These are phyloP conservation scores for Brachionus rotundiformis DNA, from an alignment of 1,140 invertebrate species.

Conservation along the genomic window DNA sequence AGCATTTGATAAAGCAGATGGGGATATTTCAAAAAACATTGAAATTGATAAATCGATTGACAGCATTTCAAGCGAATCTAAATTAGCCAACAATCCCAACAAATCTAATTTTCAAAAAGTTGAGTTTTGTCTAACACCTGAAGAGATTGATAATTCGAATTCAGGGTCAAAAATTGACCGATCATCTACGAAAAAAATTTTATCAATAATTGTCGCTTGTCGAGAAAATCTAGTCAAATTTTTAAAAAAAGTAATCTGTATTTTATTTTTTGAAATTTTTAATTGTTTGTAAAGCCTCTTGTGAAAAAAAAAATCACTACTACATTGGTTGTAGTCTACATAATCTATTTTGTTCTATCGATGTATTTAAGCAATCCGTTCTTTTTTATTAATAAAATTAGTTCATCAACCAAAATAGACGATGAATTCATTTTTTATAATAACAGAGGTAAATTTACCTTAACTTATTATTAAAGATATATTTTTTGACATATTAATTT, in stretches of 20 bases:
- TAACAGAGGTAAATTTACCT: conserved; percentile 38
- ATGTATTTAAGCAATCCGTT: conserved; percentile 18
- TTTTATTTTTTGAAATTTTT: not conserved
- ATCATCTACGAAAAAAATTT: not conserved
- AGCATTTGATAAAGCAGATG: not conserved
- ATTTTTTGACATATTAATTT: too few species aligned
- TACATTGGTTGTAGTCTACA: not conserved
- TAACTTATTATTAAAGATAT: too few species aligned
- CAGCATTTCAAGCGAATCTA: not conserved
- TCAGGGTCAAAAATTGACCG: not conserved
- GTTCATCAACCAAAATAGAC: not conserved
- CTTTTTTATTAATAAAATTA: not conserved
- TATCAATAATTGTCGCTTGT: not conserved
- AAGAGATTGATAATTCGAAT: not conserved
- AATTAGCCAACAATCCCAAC: not conserved
- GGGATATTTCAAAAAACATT: not conserved
- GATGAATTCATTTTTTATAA: conserved; percentile 17
- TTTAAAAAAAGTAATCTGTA: conserved; percentile 6
- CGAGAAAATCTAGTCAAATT: not conserved
- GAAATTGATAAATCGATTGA: not conserved
- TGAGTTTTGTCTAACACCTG: not conserved
- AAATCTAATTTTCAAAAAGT: not conserved
- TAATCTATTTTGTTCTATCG: not conserved
- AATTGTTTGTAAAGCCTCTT: not conserved
- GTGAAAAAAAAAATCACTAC: not conserved